Conservation (phyloP, 1,140 invertebrate genomes). For the Bombus affinis region DNA sequence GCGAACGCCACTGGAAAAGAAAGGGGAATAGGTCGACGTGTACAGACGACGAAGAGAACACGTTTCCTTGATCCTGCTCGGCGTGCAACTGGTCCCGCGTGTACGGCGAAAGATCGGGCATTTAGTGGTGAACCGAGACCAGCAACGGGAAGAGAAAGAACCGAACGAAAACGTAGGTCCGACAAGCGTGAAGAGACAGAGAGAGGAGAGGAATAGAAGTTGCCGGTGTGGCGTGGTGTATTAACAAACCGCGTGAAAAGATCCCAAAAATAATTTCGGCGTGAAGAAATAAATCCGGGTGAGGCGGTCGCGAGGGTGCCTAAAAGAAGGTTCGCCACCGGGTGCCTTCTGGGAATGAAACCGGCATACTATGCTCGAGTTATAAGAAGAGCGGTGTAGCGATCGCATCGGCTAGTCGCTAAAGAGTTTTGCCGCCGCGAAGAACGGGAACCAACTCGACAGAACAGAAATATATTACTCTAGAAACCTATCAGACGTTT, state of each 20-base stretch:
- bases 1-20: background rate
- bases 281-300: constrained; percentile 80
- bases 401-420: constrained; percentile 67
- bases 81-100: background rate
- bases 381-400: constrained; percentile 64
- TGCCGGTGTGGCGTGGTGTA: constrained; percentile 58
- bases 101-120: background rate
- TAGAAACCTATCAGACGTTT: background rate
- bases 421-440: constrained; percentile 54
- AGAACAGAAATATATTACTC: background rate
- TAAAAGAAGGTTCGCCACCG: constrained; percentile 69
- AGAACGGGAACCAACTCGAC: background rate
- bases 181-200: background rate
- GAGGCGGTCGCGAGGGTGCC: constrained; percentile 61
- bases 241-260: constrained; percentile 82
- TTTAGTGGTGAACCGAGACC: background rate
- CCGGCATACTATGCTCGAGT: constrained; percentile 64
- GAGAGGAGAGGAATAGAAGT: constrained; percentile 21
- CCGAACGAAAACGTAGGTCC: background rate
- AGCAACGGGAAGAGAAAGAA: background rate
- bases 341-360: constrained; percentile 67
- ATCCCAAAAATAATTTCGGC: constrained; percentile 82
- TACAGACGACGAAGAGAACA: background rate
- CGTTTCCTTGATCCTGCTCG: background rate
- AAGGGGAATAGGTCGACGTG: background rate